Base-by-base conservation (phyloP, 2,113 vertebrate species). In the Neodontobutis hainanensis region DNA sequence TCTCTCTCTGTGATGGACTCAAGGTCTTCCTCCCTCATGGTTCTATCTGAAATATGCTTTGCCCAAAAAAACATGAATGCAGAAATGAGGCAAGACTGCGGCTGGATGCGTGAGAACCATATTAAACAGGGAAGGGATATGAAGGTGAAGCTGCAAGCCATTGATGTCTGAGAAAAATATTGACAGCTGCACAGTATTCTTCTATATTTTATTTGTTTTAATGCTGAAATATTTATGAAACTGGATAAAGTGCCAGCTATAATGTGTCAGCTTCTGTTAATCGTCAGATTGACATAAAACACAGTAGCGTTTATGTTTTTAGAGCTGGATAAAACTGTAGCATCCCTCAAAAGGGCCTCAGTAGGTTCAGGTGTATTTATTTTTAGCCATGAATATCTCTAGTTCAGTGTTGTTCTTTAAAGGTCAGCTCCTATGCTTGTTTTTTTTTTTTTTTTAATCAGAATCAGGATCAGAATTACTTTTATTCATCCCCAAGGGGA, bases 201-300 rank as follows among this genome's bases (percentile, higher is more conserved):
- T 58, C 40, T 42, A 42, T 36, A 38, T 38, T 55, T 55, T 55
- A 38, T 11, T 55, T 55, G 34, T 38, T 58, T 58, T 55, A 53
- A 34, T 12, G 14, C 32, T 53, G 7, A 55, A 55, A 55, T 55
- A 55, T 55, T 55, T 55, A 55, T 38, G 34, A 15, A n/a, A 55
- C 4, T 1, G 52, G 12, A n/a, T 38, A 55, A 53, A 53, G 50
- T 11, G 27, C 4, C 10, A 53, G 51, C 34, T 55, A 11, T 53
- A 15, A 14, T 55, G 52, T 14, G 12, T 8, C 52, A 55, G 52
- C 34, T 55, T 55, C 36, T 55, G 32, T 55, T 55, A 53, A 12
- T 12, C 12, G 6, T 36, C 6, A n/a, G 32, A 55, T 55, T n/a
- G 34, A n/a, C 34, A 36, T 36, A 12, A 55, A 55, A 38, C 52